Evolutionary conservation across 2,797 vertebrate genomes (phyloP), one percentile per base, ranked within the genome.

Genomic region (Lagodon rhomboides): DNA sequence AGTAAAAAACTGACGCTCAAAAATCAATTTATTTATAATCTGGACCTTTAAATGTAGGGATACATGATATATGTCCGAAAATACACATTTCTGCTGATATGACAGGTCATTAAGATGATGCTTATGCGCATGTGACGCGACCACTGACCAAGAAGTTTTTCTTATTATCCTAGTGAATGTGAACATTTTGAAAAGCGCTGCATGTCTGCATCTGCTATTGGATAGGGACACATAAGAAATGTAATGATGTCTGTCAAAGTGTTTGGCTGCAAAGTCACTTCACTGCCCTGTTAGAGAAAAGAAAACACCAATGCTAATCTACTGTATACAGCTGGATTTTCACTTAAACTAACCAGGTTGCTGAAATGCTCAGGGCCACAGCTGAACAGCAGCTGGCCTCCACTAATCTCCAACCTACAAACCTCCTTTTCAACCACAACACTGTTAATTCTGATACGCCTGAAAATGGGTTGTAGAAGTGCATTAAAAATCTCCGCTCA

Each of bases 361-460:
- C 18, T 65, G 49, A 87, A 87, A 74, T 76, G 83, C 90, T 89
- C 78, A 51, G 66, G 81, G 86, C 69, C 76, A 81, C 79, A 73
- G 77, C 86, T 82, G 73, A 92, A 71, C 80, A 92, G 85, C 94
- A 94, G 91, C 91, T 94, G 93, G 87, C 56, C 56, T 85, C 70
- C 71, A 55, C 88, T 94, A 93, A 94, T 94, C 92, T 90, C 65
- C 84, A 94, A 93, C 94, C 91, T 93, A 94, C 77, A 93, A 93
- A 94, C 91, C 91, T 90, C 87, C 63, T 92, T 93, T 92, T 83
- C 64, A 71, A 75, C 53, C 67, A 80, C 82, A 72, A 83, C 73
- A 68, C 74, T 63, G 73, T 85, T 89, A 61, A 86, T 76, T 87
- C 85, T 78, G 55, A 80, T 62, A 74, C 62, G 20, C 64, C 53